Conservation (phyloP, 2,888 invertebrate species). For the Morpho deidamia region DNA sequence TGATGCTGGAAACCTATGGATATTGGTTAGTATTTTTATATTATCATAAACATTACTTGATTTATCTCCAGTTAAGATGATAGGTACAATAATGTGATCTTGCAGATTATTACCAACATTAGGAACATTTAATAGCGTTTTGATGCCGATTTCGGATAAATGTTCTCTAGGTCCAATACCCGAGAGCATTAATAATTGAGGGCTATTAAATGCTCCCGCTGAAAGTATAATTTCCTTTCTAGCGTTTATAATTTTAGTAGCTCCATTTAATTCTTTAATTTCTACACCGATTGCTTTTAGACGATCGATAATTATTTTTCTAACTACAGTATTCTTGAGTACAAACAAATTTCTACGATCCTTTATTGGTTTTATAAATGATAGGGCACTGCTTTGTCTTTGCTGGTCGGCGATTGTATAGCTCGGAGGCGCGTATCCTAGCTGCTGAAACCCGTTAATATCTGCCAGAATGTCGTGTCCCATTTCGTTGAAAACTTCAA, state of each 20-base stretch:
- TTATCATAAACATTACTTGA: constrained; percentile 28
- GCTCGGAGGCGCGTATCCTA: constrained; percentile 38
- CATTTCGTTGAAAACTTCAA: constrained; percentile 39
- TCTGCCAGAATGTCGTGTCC: constrained; percentile 40
- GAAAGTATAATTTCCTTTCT: constrained; percentile 47
- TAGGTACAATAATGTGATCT: constrained; percentile 41
- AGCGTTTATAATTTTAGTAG: constrained; percentile 24
- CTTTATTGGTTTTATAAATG: constrained; percentile 40
- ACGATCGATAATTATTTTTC: constrained; percentile 38
- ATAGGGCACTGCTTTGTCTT: constrained; percentile 40
- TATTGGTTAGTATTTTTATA: constrained; percentile 29
- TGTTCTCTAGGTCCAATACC: constrained; percentile 48
- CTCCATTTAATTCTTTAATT: constrained; percentile 30
- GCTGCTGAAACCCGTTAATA: constrained; percentile 38
- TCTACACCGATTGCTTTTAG: constrained; percentile 40
- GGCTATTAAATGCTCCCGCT: constrained; percentile 46
- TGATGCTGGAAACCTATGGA: constrained; percentile 38
- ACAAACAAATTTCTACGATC: constrained; percentile 42
- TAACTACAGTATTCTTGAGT: constrained; percentile 39
- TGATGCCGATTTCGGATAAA: constrained; percentile 36
- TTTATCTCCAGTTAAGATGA: constrained; percentile 32
- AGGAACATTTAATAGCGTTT: constrained; percentile 35
- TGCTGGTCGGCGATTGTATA: constrained; percentile 32
- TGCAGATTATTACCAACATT: constrained; percentile 47
- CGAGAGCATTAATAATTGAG: constrained; percentile 51